These are phyloP conservation scores for Notodonta dromedarius DNA, from an alignment of 2,888 invertebrate genomes.

Conservation along the genomic window DNA sequence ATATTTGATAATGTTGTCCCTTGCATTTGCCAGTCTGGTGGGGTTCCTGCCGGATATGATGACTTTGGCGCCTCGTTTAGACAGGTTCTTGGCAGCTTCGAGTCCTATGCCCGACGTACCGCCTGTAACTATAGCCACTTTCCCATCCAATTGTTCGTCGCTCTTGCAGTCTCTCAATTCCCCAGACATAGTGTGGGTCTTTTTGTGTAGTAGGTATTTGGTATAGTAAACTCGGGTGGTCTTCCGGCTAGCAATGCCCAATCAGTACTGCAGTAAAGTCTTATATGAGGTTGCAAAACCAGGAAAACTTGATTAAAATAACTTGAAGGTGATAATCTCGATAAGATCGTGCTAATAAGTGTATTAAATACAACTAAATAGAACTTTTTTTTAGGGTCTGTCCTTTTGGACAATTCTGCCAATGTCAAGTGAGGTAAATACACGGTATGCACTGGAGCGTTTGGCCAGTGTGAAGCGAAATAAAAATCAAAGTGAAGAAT, in stretches of 20 bases:
- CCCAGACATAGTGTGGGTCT: constrained; percentile 25
- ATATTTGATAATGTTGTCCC: constrained; percentile 43
- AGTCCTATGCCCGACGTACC: constrained; percentile 66
- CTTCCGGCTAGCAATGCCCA: background rate
- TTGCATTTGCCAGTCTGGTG: constrained; percentile 50
- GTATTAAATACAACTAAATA: too few relatives aligned
- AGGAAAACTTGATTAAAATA: background rate
- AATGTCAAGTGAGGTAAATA: too few relatives aligned
- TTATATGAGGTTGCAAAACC: background rate
- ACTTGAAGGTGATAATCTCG: too few relatives aligned
- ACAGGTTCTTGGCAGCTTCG: constrained; percentile 67
- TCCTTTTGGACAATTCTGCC: too few relatives aligned
- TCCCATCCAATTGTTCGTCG: constrained; percentile 53
- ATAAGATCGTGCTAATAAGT: too few relatives aligned
- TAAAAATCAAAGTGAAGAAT: too few relatives aligned
- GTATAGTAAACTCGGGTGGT: constrained; percentile 19
- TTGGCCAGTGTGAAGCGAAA: too few relatives aligned
- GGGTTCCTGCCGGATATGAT: constrained; percentile 82
- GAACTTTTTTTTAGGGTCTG: too few relatives aligned
- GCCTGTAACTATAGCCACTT: constrained; percentile 71
- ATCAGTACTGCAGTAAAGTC: constrained; percentile 6
- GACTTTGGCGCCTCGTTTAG: constrained; percentile 81
- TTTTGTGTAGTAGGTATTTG: background rate
- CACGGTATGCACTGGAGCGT: too few relatives aligned
- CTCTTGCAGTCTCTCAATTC: constrained; percentile 60